Base-by-base conservation (phyloP, 2,797 vertebrate species). In the Molossus alvarezi region DNA sequence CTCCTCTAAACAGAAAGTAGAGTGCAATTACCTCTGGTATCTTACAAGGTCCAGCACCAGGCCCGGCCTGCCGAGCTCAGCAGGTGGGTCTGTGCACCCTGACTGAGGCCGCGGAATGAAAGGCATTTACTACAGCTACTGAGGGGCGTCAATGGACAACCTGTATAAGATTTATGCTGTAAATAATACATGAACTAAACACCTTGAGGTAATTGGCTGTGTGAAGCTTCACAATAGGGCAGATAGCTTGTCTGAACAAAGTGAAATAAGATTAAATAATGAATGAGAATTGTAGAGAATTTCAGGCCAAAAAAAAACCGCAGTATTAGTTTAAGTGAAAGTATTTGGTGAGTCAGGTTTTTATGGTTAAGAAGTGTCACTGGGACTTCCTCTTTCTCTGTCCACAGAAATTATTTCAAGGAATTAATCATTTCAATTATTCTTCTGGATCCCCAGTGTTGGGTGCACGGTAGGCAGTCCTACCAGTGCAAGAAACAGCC, bases 221-320 rank as follows among this genome's bases (percentile, higher is more conserved):
- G 97, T 98, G 98, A 98, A 98, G 97, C 95, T 96, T 98, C 98
- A 97, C 97, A 96, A 98, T 98, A 99, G 98, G 98, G 98, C 98
- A 99, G 98, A 98, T 98, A 98, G 98, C 98, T 98, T 99, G 98
- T 99, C 99, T 99, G 99, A 99, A 99, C 98, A 99, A 99, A 99
- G 98, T 98, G 99, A 99, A 99, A 98, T 98, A 99, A 98, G 98
- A 98, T 97, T 99, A 98, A 99, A 99, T 99, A 99, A 99, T 99
- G 98, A 99, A 99, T 99, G 99, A 98, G 97, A 86, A 51, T 98
- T 97, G 97, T 97, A 98, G 98, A 98, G 98, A 98, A 98, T 97
- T 98, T 98, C 97, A 83, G 98, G 98, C 98, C 96, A 97, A 98
- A 97, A 96, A 97, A 97, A 98, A 95, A 97, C 87, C 77, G 97